Evolutionary conservation across 2,888 invertebrate genomes (phyloP), one percentile per base, ranked within the genome.

Genomic region (Phytoseiulus persimilis): DNA sequence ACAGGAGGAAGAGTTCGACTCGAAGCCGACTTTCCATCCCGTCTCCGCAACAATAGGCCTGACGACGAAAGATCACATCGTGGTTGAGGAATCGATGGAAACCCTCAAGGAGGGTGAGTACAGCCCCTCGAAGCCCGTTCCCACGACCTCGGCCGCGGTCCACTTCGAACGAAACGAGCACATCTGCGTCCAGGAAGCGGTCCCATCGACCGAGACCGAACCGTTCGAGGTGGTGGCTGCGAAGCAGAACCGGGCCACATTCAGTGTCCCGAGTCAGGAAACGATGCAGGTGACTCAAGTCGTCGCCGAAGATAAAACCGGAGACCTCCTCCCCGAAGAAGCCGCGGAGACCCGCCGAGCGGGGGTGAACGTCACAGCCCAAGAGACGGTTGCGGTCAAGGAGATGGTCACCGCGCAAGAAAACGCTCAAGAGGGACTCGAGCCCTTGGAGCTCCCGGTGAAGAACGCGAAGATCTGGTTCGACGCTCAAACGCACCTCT

Each of bases 211-310:
- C 11, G 31, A 83, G 32, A 90, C 90, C 18, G 90, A 89, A 46
- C 90, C 90, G 23, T 83, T 89, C 33, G 83, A 90, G 0, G 89
- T n/a, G 45, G 31, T 83, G 31, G 89, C 65, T 32, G 45, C 90
- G 11, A 91, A 91, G 83, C 83, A 87, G n/a, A 90, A 84, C 31
- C 46, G n/a, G 23, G 91, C 91, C 0, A 33, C 90, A 18, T 90
- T 91, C 31, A 90, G 89, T n/a, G 89, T 91, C 9, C 90, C 91
- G 32, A 90, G 89, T 9, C 91, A 91, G 89, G 91, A 91, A 83
- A 90, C 91, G 83, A 83, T 91, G 39, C 90, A 91, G 90, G 90
- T 91, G 6, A 90, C 90, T 2, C 90, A 90, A 90, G 90, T 90
- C 23, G 90, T 90, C 83, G 89, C 90, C 28, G 83, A 90, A n/a